Evolutionary conservation across 1,140 invertebrate species (phyloP).

Genomic region (Sogatella furcifera): DNA sequence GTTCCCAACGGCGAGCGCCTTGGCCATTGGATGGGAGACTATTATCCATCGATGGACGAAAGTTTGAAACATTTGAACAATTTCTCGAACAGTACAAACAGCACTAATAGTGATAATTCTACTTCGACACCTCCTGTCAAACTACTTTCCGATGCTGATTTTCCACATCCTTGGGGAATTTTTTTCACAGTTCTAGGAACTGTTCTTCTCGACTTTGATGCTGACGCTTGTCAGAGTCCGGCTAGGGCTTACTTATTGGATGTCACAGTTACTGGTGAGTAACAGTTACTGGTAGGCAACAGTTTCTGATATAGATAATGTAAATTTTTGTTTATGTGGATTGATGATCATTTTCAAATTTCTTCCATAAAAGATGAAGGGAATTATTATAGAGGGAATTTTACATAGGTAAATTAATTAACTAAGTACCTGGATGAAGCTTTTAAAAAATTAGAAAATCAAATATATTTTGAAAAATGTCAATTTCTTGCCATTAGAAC

Average conservation of each 20-base stretch:
- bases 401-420: too few relatives aligned
- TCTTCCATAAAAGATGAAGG: too few relatives aligned
- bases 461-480: too few relatives aligned
- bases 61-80: background rate
- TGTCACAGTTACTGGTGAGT: conserved; percentile 71
- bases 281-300: too few relatives aligned
- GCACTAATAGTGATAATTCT: conserved; percentile 23
- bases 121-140: conserved; percentile 24
- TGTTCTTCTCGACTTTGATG: conserved; percentile 88
- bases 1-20: conserved; percentile 84
- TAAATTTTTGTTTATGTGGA: too few relatives aligned
- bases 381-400: too few relatives aligned
- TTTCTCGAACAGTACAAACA: background rate
- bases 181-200: conserved; percentile 89
- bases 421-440: too few relatives aligned
- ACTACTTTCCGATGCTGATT: conserved; percentile 11
- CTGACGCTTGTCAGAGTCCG: conserved; percentile 92
- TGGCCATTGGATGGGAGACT: conserved; percentile 70
- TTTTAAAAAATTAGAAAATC: too few relatives aligned
- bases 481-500: too few relatives aligned
- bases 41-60: conserved; percentile 27
- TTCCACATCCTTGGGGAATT: conserved; percentile 71
- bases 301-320: too few relatives aligned
- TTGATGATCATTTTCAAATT: too few relatives aligned
- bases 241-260: conserved; percentile 86